Evolutionary conservation across 2,888 invertebrate genomes (phyloP), one percentile per base, ranked within the genome.

Genomic region (Rotaria macrura): DNA sequence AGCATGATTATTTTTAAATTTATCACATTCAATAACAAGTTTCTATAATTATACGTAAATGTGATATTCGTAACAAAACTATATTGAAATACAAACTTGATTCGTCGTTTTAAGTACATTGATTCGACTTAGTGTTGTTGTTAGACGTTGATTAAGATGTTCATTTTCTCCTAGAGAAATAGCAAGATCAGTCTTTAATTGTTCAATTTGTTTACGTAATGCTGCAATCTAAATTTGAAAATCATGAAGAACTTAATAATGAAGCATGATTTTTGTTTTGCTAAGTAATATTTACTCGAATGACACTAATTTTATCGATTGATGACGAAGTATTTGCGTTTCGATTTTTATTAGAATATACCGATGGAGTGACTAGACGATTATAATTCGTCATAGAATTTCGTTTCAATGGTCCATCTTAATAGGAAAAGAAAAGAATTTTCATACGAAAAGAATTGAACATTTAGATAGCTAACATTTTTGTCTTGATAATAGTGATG

Each of bases 61-160:
- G 25, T n/a, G 5, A 79, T 6, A 43, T 0, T 9, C 7, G n/a
- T 43, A 25, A 43, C 23, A 1, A 14, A 79, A n/a, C 25, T 17
- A 34, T 29, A 10, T 10, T n/a, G 1, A 29, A 29, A 10, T 65
- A 43, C 43, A 43, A 43, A 79, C 79, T 79, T 79, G 79, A 79
- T 79, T 79, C 25, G 23, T 43, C 12, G 43, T 79, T 79, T 79
- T 79, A 10, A 79, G 43, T 12, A 43, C n/a, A n/a, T 40, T 43
- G n/a, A 79, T 79, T 43, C 79, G 79, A 79, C 25, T 79, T 79
- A 79, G 43, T 43, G 43, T 43, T 14, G 43, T 43, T 79, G n/a
- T 43, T 79, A 79, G 43, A 40, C 79, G 79, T 79, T 79, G 40
- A 79, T 79, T 79, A 14, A 79, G 43, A 43, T 79, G 79, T 25